Evolutionary conservation across 2,113 vertebrate genomes (phyloP), one percentile per base, ranked within the genome.

Genomic region (Pterocles burchelli): DNA sequence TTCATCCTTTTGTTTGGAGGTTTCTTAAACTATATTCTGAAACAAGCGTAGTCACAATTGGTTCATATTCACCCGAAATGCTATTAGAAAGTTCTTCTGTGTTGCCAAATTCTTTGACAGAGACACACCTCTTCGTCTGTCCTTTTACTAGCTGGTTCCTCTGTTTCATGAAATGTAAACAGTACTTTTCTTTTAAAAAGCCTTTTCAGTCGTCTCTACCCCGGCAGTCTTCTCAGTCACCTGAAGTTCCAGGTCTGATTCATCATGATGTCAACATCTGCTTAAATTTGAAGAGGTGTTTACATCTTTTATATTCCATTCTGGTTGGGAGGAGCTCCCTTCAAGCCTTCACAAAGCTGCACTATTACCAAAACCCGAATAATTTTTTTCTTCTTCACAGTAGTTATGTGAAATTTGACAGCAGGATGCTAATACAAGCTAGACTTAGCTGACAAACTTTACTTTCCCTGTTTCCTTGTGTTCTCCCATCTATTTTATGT

Each of bases 311-410:
- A 15, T 71, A 33, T 43, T 57, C 17, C 6, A 7, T 38, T 73
- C 20, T 73, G 24, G 21, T 16, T 33, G 31, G 5, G 9, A 54
- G 17, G 11, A 82, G 5, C 9, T 80, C 25, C 10, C 5, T 17
- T 68, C 15, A 68, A 41, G 48, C 13, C 0, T 9, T 26, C 33
- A 55, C 6, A 43, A 79, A 68, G 9, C 15, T 55, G 11, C 14
- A 43, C 5, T 33, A 5, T 43, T 45, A n/a, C 34, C 19, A 61
- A 4, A 5, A 1, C 72, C 15, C 11, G 20, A 68, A 86, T 63
- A 45, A 1, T 0, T 48, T 52, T 73, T 19, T 59, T n/a, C 5
- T 71, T 71, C 20, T 74, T 16, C 6, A 0, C 20, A 10, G 4
- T n/a, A 9, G n/a, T 76, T 65, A 57, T 45, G 46, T 7, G 82